Evolutionary conservation across 2,113 vertebrate genomes (phyloP).

Genomic region (Albula goreensis): DNA sequence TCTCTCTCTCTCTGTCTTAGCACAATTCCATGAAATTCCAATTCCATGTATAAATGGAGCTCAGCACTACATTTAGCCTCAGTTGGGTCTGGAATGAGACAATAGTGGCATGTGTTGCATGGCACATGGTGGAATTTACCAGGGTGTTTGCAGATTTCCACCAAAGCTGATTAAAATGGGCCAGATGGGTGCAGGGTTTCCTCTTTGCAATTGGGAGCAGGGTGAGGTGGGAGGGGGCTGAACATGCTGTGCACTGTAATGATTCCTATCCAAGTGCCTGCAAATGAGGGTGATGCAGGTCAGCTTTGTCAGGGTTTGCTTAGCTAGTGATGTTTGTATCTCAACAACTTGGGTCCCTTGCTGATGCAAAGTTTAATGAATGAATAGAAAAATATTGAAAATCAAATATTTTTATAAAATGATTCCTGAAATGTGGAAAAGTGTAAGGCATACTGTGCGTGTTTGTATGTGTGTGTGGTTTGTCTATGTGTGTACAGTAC

Average conservation of each 20-base stretch:
- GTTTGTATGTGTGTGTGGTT: too few relatives aligned
- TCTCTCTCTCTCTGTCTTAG: not conserved
- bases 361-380: too few relatives aligned
- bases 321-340: too few relatives aligned
- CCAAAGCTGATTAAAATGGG: slow-evolving; percentile 64
- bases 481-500: too few relatives aligned
- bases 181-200: slow-evolving; percentile 55
- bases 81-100: not conserved
- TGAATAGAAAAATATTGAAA: not conserved
- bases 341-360: too few relatives aligned
- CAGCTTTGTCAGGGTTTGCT: too few relatives aligned
- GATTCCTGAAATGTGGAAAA: too few relatives aligned
- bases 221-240: not conserved
- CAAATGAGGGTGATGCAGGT: too few relatives aligned
- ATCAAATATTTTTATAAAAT: too few relatives aligned
- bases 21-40: not conserved
- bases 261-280: too few relatives aligned
- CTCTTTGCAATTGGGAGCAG: not conserved
- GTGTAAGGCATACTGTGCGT: too few relatives aligned
- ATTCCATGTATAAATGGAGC: not conserved
- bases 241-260: not conserved
- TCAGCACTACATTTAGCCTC: not conserved
- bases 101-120: not conserved
- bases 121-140: not conserved
- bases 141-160: slow-evolving; percentile 30